Evolutionary conservation across 2,113 vertebrate species (phyloP), one percentile per base, ranked within the genome.

Genomic region (Raphicerus campestris): DNA sequence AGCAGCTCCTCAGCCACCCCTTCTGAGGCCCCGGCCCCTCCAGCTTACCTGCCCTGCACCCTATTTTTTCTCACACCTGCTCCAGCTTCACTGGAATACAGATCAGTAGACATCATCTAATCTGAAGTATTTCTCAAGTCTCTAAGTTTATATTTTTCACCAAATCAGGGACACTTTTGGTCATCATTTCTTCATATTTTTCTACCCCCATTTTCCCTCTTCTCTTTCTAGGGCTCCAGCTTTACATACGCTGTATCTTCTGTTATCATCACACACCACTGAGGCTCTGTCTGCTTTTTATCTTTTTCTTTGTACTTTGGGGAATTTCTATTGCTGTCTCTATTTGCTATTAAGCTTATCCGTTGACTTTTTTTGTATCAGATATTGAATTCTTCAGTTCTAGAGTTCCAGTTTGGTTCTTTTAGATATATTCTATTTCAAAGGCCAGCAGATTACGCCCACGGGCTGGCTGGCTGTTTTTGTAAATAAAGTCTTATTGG

Each of bases 191-290:
- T 32, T 45, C 61, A 77, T 42, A 35, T 39, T 24, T 63, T 32
- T 9, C 86, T 14, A 0, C 51, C 7, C 7, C 6, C 14, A 1
- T 47, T 22, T 49, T 17, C 32, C 16, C 6, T 19, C 24, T 9
- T 45, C 17, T 39, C 42, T 14, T 66, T n/a, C 35, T 63, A 13
- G 22, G 90, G 22, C 14, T 28, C 55, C 47, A 6, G 0, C 10
- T 42, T 20, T 32, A 61, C 3, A 3, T 5, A 7, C 1, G 3
- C 26, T 24, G 49, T 5, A 4, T 6, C 17, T 90, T n/a, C 16
- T 17, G 28, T 42, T 30, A 3, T 17, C 83, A 15, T n/a, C 24
- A 30, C 51, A 9, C 66, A 16, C 22, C 42, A 32, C 19, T 0
- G 73, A 30, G 8, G 60, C 35, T 61, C 32, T 28, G 11, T 26